phyloP scores from a whole-genome alignment of 2,113 vertebrate genomes.

The Anoplopoma fimbria region DNA sequence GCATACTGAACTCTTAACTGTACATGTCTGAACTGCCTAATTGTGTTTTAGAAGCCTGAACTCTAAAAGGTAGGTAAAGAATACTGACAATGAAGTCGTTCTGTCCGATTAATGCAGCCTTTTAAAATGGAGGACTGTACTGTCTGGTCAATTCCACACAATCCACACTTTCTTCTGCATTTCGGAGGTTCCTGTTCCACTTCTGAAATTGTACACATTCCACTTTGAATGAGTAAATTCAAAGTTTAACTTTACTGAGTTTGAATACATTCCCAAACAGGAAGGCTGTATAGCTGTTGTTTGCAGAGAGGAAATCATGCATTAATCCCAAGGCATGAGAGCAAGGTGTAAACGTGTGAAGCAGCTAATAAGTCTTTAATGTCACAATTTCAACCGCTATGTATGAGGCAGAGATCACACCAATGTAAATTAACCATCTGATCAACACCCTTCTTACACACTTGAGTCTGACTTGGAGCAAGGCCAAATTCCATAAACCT shows the following conservation, averaged over 20 bases:
- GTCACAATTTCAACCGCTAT: not conserved
- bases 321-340: not conserved
- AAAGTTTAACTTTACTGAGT: not conserved
- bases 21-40: not conserved
- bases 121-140: too few relatives aligned
- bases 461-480: not conserved
- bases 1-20: not conserved
- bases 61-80: not conserved
- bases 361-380: not conserved
- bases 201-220: not conserved
- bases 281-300: not conserved
- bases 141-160: not conserved
- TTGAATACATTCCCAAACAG: constrained; percentile 18
- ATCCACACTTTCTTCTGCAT: constrained; percentile 12
- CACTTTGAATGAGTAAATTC: constrained; percentile 7
- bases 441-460: not conserved
- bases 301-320: not conserved
- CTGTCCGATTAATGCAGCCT: too few relatives aligned
- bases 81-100: too few relatives aligned
- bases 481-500: not conserved
- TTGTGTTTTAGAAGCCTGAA: not conserved
- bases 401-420: not conserved
- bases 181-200: not conserved
- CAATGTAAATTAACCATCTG: constrained; percentile 5
- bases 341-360: constrained; percentile 34